Percentiles rank a stretch among this genome's conserved stretches.
Conservation (phyloP, 2,888 invertebrate genomes). For the Drosophila fungiperda region DNA sequence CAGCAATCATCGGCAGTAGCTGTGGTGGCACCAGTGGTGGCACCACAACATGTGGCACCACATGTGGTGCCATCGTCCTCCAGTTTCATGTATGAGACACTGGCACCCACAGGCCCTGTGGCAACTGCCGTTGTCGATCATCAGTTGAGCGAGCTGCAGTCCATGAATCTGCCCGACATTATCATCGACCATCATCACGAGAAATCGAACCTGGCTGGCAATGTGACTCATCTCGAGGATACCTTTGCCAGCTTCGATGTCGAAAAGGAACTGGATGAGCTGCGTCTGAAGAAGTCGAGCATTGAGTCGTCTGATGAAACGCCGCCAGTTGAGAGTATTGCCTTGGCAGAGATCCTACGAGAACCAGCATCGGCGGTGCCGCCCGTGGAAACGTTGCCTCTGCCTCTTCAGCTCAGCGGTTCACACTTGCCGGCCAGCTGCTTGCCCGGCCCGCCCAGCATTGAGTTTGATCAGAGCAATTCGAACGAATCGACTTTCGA, state of each 20-base stretch:
- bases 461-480: conserved; percentile 76
- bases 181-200: conserved; percentile 84
- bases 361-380: conserved; percentile 14
- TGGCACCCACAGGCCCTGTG: conserved; percentile 68
- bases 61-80: not conserved
- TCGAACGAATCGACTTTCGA: conserved; percentile 82
- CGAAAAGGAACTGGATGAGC: conserved; percentile 80
- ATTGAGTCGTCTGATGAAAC: conserved; percentile 19
- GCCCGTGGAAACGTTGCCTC: conserved; percentile 2
- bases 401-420: conserved; percentile 12
- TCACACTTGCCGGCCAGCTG: conserved; percentile 12
- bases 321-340: conserved; percentile 30
- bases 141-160: conserved; percentile 59
- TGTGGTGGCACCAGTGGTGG: conserved; percentile 45
- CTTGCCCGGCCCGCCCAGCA: conserved; percentile 29
- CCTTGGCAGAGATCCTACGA: conserved; percentile 46
- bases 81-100: conserved; percentile 68
- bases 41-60: not conserved
- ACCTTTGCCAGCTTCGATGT: conserved; percentile 80
- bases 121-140: conserved; percentile 68
- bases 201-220: conserved; percentile 63
- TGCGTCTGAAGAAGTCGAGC: conserved; percentile 61
- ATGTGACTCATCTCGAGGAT: conserved; percentile 47
- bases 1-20: conserved; percentile 37
- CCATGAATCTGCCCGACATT: conserved; percentile 84